Conservation (phyloP, 2,113 vertebrate species). For the Marcusenius ussheri region DNA sequence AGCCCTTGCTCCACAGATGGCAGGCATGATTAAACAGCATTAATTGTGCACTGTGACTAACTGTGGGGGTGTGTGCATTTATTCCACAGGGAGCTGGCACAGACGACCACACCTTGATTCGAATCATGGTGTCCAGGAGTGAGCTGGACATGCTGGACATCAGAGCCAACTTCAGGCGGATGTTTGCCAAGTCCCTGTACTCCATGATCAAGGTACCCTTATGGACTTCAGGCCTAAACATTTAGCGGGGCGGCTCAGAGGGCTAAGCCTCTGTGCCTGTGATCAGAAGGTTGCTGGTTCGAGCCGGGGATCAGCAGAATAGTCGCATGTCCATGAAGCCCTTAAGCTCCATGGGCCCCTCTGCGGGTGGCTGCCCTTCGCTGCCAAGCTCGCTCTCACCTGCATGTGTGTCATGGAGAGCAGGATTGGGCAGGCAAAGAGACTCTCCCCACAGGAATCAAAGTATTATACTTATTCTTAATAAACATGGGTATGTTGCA, state of each 20-base stretch:
- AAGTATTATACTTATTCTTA: not conserved
- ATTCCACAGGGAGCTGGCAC: slow-evolving; percentile 79
- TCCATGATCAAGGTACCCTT: slow-evolving; percentile 74
- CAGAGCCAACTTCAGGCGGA: slow-evolving; percentile 67
- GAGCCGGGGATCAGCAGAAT: not conserved
- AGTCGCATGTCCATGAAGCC: not conserved
- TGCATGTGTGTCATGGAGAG: not conserved
- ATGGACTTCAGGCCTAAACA: not conserved
- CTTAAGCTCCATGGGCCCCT: not conserved
- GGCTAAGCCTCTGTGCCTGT: not conserved
- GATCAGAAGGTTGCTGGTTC: not conserved
- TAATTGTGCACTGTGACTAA: not conserved
- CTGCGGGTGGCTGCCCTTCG: not conserved
- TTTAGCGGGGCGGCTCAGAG: not conserved
- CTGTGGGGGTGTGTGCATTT: not conserved
- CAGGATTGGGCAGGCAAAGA: too few relatives aligned
- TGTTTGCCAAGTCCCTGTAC: slow-evolving; percentile 74
- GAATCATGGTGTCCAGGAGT: slow-evolving; percentile 85
- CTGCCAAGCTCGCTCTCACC: not conserved
- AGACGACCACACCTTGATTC: slow-evolving; percentile 81
- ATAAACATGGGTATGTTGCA: not conserved
- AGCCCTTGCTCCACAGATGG: not conserved
- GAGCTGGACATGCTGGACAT: slow-evolving; percentile 87
- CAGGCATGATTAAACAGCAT: not conserved
- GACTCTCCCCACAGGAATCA: not conserved